A percentile compares a stretch with the other conserved stretches of the same genome.
Evolutionary conservation across 2,113 vertebrate species (phyloP).

Genomic region (Serilophus lunatus): DNA sequence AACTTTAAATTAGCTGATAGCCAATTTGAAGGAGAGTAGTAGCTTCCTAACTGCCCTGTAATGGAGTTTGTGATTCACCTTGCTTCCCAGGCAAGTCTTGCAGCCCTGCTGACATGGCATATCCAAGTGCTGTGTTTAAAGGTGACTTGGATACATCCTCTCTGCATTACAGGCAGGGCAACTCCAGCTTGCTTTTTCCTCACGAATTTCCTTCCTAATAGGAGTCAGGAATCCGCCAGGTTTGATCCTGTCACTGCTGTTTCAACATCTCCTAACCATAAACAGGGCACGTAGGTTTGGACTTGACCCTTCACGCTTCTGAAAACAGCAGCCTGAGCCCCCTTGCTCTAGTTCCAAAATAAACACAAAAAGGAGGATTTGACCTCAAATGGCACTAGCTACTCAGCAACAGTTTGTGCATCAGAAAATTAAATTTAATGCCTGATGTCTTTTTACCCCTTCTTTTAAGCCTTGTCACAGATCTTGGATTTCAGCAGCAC

Average conservation of each 20-base stretch:
- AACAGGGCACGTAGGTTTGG: not conserved
- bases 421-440: not conserved
- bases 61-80: not conserved
- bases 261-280: not conserved
- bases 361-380: not conserved
- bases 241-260: not conserved
- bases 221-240: not conserved
- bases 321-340: not conserved
- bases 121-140: not conserved
- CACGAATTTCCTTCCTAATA: not conserved
- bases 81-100: not conserved
- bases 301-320: not conserved
- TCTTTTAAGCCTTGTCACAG: not conserved
- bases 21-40: not conserved
- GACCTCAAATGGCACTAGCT: not conserved
- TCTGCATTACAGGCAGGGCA: not conserved
- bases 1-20: not conserved
- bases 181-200: not conserved
- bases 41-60: not conserved
- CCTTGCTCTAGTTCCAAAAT: not conserved
- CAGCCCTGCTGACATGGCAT: not conserved
- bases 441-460: not conserved
- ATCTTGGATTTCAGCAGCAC: not conserved
- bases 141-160: not conserved
- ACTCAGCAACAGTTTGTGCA: not conserved